Conservation (phyloP, 2,113 vertebrate species). For the Cnemophilus loriae region DNA sequence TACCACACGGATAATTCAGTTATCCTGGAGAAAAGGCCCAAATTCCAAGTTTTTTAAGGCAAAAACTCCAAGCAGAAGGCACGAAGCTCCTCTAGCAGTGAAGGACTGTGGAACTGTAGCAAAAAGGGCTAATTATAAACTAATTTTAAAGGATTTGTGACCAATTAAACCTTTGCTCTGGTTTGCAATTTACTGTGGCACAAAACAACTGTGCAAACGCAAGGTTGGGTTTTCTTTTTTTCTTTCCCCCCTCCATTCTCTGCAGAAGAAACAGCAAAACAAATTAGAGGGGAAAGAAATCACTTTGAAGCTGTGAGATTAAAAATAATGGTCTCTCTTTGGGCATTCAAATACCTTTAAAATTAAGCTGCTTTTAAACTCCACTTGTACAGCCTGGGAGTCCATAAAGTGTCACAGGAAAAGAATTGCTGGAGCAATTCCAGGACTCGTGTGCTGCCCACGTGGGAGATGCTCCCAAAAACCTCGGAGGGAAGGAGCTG, state of each 20-base stretch:
- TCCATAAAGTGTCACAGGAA: background rate
- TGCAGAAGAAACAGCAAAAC: background rate
- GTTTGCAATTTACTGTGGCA: background rate
- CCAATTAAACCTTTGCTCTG: background rate
- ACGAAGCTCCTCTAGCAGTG: background rate
- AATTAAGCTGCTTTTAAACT: slow-evolving; percentile 38
- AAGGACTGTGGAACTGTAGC: background rate
- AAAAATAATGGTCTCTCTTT: slow-evolving; percentile 15
- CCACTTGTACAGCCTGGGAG: background rate
- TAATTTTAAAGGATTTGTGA: background rate
- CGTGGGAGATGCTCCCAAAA: background rate
- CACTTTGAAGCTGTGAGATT: background rate
- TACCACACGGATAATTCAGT: background rate
- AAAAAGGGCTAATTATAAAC: background rate
- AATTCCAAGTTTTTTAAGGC: background rate
- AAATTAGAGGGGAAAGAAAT: slow-evolving; percentile 20
- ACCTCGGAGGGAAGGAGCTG: background rate
- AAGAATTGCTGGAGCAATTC: background rate
- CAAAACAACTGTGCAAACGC: background rate
- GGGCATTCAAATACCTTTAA: background rate
- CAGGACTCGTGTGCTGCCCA: background rate
- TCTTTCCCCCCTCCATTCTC: background rate
- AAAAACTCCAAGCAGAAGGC: background rate
- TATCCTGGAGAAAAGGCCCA: background rate
- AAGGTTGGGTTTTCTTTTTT: background rate